phyloP scores from a whole-genome alignment of 2,113 vertebrate species.

The Ranitomeya variabilis region DNA sequence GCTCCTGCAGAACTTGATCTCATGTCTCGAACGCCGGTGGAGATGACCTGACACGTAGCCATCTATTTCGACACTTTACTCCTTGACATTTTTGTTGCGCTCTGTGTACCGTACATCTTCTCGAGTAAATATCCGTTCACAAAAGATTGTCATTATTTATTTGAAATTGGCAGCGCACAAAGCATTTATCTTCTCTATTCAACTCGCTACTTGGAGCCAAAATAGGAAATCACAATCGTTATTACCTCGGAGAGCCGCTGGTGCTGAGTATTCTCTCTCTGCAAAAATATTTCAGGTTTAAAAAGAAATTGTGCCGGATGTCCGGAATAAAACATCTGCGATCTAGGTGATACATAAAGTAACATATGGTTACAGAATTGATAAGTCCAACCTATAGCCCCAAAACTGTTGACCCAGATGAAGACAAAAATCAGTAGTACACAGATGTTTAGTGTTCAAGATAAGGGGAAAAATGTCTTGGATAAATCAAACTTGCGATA shows the following conservation, averaged over 20 bases:
- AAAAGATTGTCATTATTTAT: conserved; percentile 18
- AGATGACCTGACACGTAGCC: conserved; percentile 21
- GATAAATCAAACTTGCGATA: too few relatives aligned
- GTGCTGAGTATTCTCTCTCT: background rate
- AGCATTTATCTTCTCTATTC: background rate
- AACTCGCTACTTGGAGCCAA: background rate
- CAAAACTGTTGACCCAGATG: too few relatives aligned
- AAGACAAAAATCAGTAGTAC: too few relatives aligned
- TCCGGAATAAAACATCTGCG: background rate
- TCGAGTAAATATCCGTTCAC: background rate
- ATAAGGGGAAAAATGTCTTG: too few relatives aligned
- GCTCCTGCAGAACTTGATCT: background rate
- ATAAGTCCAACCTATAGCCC: too few relatives aligned
- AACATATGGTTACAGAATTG: too few relatives aligned
- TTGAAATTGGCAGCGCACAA: background rate
- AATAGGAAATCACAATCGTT: background rate
- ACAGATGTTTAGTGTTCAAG: too few relatives aligned
- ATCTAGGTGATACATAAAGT: too few relatives aligned
- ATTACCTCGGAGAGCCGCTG: background rate
- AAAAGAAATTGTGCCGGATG: background rate
- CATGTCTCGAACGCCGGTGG: background rate
- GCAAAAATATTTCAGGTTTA: background rate
- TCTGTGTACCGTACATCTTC: background rate
- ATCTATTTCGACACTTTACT: conserved; percentile 1
- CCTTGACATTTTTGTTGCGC: conserved; percentile 10